These are phyloP conservation scores for Dicyrtomina minuta DNA, from an alignment of 2,888 invertebrate species.

Conservation along the genomic window DNA sequence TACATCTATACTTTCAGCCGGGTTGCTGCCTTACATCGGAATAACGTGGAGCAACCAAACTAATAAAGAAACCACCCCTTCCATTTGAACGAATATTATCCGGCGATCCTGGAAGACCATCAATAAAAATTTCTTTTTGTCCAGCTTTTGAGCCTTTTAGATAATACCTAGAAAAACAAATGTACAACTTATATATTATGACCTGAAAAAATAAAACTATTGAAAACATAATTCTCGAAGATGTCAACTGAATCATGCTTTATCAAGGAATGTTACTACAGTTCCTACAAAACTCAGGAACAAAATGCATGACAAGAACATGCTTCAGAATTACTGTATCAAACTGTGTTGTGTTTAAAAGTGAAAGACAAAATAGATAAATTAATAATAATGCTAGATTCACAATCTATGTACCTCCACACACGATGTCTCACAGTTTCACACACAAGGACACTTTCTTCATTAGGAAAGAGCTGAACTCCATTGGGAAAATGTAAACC, in stretches of 20 bases:
- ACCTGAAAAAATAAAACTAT: too few relatives aligned
- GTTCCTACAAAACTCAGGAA: not conserved
- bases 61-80: slow-evolving; percentile 69
- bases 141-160: slow-evolving; percentile 79
- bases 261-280: too few relatives aligned
- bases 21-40: too few relatives aligned
- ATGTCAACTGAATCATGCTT: too few relatives aligned
- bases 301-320: not conserved
- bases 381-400: too few relatives aligned
- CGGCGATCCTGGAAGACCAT: slow-evolving; percentile 73
- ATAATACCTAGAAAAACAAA: slow-evolving; percentile 63
- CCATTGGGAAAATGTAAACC: slow-evolving; percentile 87
- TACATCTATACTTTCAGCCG: too few relatives aligned
- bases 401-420: slow-evolving; percentile 29
- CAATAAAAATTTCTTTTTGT: slow-evolving; percentile 72
- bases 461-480: slow-evolving; percentile 76
- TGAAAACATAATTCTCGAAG: too few relatives aligned
- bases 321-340: too few relatives aligned
- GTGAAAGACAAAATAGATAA: too few relatives aligned
- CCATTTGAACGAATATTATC: slow-evolving; percentile 68
- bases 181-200: too few relatives aligned
- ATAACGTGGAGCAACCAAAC: slow-evolving; percentile 62
- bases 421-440: slow-evolving; percentile 62
- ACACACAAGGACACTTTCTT: slow-evolving; percentile 75
- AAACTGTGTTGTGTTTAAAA: too few relatives aligned